Conservation (phyloP, 2,113 vertebrate species). For the Rhadina sibilatrix region DNA sequence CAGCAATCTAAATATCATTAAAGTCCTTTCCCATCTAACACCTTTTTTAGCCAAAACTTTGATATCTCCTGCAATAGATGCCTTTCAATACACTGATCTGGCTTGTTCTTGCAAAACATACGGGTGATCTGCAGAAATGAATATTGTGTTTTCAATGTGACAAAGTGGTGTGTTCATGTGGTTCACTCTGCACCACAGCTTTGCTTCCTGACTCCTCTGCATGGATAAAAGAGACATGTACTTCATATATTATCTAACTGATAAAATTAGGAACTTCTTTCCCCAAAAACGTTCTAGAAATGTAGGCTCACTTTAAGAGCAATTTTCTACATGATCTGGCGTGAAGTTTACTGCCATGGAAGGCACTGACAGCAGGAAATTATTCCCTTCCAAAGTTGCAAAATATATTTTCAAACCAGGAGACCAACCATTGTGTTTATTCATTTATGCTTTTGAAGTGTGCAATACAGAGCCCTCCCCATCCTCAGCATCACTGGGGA, state of each 20-base stretch:
- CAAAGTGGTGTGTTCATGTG: background rate
- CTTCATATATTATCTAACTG: background rate
- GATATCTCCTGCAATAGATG: background rate
- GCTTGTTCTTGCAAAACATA: background rate
- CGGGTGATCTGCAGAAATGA: background rate
- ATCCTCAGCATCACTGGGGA: background rate
- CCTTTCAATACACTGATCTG: background rate
- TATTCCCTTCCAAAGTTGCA: background rate
- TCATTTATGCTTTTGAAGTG: background rate
- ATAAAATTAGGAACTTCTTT: background rate
- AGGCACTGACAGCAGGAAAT: background rate
- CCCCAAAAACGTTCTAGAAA: background rate
- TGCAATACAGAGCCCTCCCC: background rate
- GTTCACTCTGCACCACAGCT: background rate
- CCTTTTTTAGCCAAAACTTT: background rate
- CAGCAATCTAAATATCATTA: background rate
- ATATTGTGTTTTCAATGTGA: background rate
- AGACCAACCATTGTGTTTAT: background rate
- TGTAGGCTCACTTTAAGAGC: background rate
- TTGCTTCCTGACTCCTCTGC: background rate
- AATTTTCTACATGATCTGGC: background rate
- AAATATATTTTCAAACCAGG: background rate
- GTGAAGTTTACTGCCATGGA: background rate
- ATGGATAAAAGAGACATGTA: background rate
- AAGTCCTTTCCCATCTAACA: background rate